These are phyloP conservation scores for Netelia fuscicornis DNA, from an alignment of 2,888 invertebrate genomes.

Conservation along the genomic window DNA sequence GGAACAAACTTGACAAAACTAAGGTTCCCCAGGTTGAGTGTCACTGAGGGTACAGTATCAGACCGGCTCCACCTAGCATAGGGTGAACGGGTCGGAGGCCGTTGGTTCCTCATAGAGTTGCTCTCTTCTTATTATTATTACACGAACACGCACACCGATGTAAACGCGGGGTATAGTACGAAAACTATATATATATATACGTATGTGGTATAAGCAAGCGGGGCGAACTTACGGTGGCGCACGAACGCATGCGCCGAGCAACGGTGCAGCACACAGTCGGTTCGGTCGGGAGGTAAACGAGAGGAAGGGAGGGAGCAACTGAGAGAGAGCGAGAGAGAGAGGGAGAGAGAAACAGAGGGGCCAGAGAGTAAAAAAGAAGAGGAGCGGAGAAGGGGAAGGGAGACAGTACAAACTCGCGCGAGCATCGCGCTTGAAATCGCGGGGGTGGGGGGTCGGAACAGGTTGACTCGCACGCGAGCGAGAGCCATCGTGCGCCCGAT, in stretches of 20 bases:
- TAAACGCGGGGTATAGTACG: slow-evolving; percentile 15
- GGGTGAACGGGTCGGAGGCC: slow-evolving; percentile 84
- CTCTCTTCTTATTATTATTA: slow-evolving; percentile 83
- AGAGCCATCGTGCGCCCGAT: slow-evolving; percentile 77
- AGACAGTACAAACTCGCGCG: slow-evolving; percentile 61
- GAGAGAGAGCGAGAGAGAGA: slow-evolving; percentile 21
- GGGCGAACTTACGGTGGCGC: slow-evolving; percentile 53
- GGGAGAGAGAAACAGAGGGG: slow-evolving; percentile 34
- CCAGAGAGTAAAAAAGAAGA: background rate
- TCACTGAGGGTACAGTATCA: slow-evolving; percentile 81
- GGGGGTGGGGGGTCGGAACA: slow-evolving; percentile 77
- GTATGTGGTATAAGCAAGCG: slow-evolving; percentile 34
- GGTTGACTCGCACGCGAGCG: slow-evolving; percentile 82
- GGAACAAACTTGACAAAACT: background rate
- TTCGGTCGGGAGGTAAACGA: background rate
- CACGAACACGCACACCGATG: slow-evolving; percentile 77
- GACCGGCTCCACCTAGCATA: slow-evolving; percentile 84
- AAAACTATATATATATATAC: slow-evolving; percentile 18
- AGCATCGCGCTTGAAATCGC: slow-evolving; percentile 62
- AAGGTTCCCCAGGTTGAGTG: slow-evolving; percentile 73
- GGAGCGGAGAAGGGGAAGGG: slow-evolving; percentile 39
- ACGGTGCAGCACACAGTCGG: slow-evolving; percentile 63
- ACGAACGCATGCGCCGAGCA: slow-evolving; percentile 70
- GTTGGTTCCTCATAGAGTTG: slow-evolving; percentile 84
- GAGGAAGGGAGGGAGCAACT: slow-evolving; percentile 1